Base-by-base conservation (phyloP, 1,140 invertebrate genomes). In the Atopsyche davidsoni region DNA sequence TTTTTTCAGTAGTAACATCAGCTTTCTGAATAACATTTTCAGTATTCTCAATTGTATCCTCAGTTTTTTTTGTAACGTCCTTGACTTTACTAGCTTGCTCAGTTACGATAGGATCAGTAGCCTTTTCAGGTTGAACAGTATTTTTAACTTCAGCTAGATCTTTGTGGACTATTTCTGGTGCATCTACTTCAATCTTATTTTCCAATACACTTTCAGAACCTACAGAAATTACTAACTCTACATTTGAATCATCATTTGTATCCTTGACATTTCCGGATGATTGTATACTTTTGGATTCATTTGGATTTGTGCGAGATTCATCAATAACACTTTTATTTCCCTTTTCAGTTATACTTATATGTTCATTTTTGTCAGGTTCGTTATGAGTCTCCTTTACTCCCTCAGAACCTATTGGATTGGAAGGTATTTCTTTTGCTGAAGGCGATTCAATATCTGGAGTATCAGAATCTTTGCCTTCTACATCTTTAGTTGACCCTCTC, bases 401-500 rank as follows among this genome's bases (percentile, higher is more conserved):
- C n/a, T n/a, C n/a, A n/a, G n/a, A n/a, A n/a, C n/a, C n/a, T n/a
- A n/a, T n/a, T n/a, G n/a, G n/a, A n/a, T n/a, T n/a, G n/a, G n/a
- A n/a, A n/a, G n/a, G n/a, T n/a, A n/a, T n/a, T n/a, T n/a, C n/a
- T n/a, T n/a, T n/a, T n/a, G n/a, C n/a, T n/a, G n/a, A n/a, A n/a
- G n/a, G n/a, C n/a, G n/a, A n/a, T n/a, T n/a, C n/a, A n/a, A n/a
- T n/a, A n/a, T n/a, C n/a, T n/a, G n/a, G n/a, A n/a, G n/a, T n/a
- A n/a, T n/a, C n/a, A n/a, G n/a, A n/a, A n/a, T 34, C 28, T 4
- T 10, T 23, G 25, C 2, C 24, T 46, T 46, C 44, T 3, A 2
- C 10, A 46, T 48, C 40, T 39, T 43, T 42, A 19, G 24, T 50
- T 4, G 55, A 57, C 4, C 24, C 22, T 23, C 51, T 43, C 28